Evolutionary conservation across 2,888 invertebrate genomes (phyloP).

Genomic region (Agrenia bidenticulata): DNA sequence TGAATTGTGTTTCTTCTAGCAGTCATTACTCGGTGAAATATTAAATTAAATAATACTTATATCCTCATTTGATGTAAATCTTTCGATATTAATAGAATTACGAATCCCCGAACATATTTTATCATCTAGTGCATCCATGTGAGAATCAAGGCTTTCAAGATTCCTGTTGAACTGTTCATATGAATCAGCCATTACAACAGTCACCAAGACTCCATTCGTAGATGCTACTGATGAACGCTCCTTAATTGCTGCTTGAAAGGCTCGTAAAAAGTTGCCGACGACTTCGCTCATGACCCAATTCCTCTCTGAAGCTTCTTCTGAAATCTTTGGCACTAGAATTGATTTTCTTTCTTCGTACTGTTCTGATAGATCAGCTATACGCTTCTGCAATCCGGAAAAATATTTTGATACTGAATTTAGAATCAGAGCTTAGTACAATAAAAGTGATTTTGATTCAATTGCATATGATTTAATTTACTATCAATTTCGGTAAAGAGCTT

Average conservation of each 20-base stretch:
- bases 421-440: too few relatives aligned
- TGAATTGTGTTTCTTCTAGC: too few relatives aligned
- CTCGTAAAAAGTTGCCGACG: neutral
- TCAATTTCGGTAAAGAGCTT: slow-evolving; percentile 95
- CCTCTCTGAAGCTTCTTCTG: too few relatives aligned
- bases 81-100: neutral
- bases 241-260: too few relatives aligned
- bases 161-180: too few relatives aligned
- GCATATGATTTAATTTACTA: neutral
- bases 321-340: too few relatives aligned
- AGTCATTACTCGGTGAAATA: neutral
- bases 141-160: too few relatives aligned
- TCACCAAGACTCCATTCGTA: too few relatives aligned
- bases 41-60: neutral
- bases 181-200: too few relatives aligned
- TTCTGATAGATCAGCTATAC: neutral
- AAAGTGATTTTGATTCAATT: neutral
- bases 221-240: too few relatives aligned
- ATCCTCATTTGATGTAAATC: slow-evolving; percentile 1
- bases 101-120: neutral
- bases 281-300: neutral
- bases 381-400: neutral
- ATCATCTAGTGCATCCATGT: too few relatives aligned
- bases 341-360: neutral
- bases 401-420: neutral